phyloP scores from a whole-genome alignment of 2,113 vertebrate genomes.

The Phaethornis superciliosus region DNA sequence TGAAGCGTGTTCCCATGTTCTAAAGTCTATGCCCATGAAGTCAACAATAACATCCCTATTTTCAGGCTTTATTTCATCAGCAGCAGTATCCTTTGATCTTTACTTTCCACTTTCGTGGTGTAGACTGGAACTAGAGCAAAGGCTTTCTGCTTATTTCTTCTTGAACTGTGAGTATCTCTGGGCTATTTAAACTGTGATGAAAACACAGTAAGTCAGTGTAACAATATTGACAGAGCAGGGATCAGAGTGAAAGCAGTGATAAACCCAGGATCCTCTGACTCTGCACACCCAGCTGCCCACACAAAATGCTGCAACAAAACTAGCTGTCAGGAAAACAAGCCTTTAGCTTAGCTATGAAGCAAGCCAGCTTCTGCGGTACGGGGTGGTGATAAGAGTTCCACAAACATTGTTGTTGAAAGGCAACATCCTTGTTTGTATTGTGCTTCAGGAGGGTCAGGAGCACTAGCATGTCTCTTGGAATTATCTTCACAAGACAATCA shows the following conservation, averaged over 20 bases:
- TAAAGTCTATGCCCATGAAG: not conserved
- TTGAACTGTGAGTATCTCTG: not conserved
- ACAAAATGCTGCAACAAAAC: not conserved
- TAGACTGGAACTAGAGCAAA: not conserved
- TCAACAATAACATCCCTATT: not conserved
- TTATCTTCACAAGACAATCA: constrained; percentile 44
- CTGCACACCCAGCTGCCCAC: not conserved
- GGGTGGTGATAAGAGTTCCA: not conserved
- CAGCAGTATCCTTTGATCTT: not conserved
- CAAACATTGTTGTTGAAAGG: not conserved
- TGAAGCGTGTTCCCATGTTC: accelerated
- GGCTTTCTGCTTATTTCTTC: not conserved
- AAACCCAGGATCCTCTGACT: not conserved
- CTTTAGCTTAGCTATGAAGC: not conserved
- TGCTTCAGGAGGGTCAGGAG: not conserved
- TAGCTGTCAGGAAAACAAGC: not conserved
- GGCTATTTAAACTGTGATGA: not conserved
- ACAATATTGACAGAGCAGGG: not conserved
- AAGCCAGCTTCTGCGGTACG: not conserved
- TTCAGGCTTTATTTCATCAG: not conserved
- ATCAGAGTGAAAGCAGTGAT: not conserved
- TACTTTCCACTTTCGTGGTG: not conserved
- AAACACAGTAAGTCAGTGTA: not conserved
- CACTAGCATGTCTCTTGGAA: not conserved
- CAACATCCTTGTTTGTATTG: not conserved